Percentiles rank a stretch among this genome's conserved stretches.
These are phyloP conservation scores for Nematolebias whitei DNA, from an alignment of 2,113 vertebrate species.

Conservation along the genomic window DNA sequence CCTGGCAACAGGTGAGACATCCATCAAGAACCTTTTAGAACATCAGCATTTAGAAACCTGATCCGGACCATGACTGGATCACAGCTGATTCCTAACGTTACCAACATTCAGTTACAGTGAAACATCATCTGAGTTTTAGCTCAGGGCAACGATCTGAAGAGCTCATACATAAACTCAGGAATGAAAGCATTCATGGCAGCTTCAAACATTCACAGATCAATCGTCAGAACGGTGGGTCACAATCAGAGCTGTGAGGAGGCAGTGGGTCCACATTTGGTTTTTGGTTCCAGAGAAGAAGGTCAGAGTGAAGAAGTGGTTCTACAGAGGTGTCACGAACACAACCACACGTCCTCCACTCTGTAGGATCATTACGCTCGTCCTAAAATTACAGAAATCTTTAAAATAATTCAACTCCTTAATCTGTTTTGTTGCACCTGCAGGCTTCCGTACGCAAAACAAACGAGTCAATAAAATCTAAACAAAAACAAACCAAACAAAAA, in stretches of 20 bases:
- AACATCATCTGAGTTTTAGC: too few relatives aligned
- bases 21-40: too few relatives aligned
- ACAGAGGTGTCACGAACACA: too few relatives aligned
- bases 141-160: background rate
- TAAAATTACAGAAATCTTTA: too few relatives aligned
- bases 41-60: too few relatives aligned
- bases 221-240: background rate
- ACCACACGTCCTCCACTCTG: too few relatives aligned
- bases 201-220: constrained; percentile 13
- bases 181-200: background rate
- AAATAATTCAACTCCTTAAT: too few relatives aligned
- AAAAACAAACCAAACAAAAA: background rate
- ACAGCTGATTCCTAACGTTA: too few relatives aligned
- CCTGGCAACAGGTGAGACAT: too few relatives aligned
- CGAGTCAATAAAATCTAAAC: background rate
- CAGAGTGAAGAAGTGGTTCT: background rate
- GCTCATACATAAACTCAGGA: background rate
- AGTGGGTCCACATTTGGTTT: background rate
- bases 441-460: background rate
- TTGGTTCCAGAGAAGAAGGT: background rate
- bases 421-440: constrained; percentile 6
- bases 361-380: too few relatives aligned
- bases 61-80: too few relatives aligned
- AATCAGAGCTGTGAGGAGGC: constrained; percentile 35
- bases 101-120: too few relatives aligned